A percentile compares a stretch with the other conserved stretches of the same genome.
phyloP scores from a whole-genome alignment of 2,888 invertebrate genomes.

The Masnerella sp. region DNA sequence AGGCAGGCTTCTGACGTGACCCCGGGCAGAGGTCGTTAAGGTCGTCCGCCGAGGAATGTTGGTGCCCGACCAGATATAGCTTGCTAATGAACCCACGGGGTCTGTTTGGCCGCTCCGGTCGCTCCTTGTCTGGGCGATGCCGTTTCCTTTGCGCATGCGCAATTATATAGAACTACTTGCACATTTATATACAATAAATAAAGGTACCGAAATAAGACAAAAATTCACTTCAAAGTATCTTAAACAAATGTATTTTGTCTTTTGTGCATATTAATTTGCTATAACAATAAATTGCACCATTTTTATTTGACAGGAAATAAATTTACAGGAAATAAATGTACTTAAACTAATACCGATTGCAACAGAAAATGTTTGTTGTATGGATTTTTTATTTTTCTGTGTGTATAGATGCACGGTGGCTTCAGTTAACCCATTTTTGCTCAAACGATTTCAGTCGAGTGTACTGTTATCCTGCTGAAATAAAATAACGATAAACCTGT shows the following conservation, averaged over 20 bases:
- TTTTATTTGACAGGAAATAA: too few species aligned
- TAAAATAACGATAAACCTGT: conserved; percentile 49
- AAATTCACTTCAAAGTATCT: too few species aligned
- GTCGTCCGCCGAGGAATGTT: conserved; percentile 73
- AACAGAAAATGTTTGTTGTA: conserved; percentile 36
- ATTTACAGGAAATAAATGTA: too few species aligned
- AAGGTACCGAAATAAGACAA: too few species aligned
- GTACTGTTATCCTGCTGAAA: conserved; percentile 44
- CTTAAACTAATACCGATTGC: too few species aligned
- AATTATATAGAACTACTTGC: too few species aligned
- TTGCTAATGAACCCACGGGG: conserved; percentile 73
- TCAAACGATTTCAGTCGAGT: conserved; percentile 50
- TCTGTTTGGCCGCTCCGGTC: conserved; percentile 27
- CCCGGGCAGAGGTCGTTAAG: conserved; percentile 67
- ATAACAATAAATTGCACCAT: too few species aligned
- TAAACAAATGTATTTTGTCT: too few species aligned
- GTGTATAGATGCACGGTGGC: conserved; percentile 14
- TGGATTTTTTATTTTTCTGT: conserved; percentile 18
- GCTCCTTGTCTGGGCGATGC: conserved; percentile 31
- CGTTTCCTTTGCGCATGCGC: conserved; percentile 21
- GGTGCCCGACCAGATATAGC: conserved; percentile 67
- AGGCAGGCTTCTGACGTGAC: conserved; percentile 64
- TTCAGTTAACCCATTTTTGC: conserved; percentile 19
- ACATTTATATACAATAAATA: too few species aligned
- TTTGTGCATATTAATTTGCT: too few species aligned